A percentile compares a stretch with the other conserved stretches of the same genome.
These are phyloP conservation scores for Eueides isabella DNA, from an alignment of 1,140 invertebrate species.

Conservation along the genomic window DNA sequence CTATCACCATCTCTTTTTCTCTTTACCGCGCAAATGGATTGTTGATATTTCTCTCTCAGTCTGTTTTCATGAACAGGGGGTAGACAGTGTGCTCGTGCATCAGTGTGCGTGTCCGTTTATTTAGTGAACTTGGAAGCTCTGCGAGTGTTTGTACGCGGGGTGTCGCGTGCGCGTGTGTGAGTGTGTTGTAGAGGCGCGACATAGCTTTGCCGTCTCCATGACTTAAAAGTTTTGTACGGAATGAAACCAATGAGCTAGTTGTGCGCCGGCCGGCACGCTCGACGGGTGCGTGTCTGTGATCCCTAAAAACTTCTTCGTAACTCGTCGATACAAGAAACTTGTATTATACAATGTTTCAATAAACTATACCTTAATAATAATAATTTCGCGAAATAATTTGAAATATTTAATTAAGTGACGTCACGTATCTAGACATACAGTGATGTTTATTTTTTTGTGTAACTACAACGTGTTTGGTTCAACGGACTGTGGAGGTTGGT, in stretches of 20 bases:
- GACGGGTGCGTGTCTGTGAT: constrained; percentile 61
- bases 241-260: constrained; percentile 74
- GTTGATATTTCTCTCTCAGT: constrained; percentile 76
- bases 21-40: constrained; percentile 62
- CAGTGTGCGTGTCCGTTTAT: constrained; percentile 81
- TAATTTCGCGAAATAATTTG: constrained; percentile 44
- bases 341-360: constrained; percentile 45
- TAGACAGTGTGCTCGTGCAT: constrained; percentile 74
- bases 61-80: constrained; percentile 75
- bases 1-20: constrained; percentile 60
- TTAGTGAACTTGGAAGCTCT: constrained; percentile 81
- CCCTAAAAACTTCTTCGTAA: constrained; percentile 68
- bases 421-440: constrained; percentile 44
- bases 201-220: constrained; percentile 82
- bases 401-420: constrained; percentile 57
- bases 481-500: constrained; percentile 79
- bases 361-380: constrained; percentile 37
- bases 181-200: constrained; percentile 80
- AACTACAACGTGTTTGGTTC: constrained; percentile 80
- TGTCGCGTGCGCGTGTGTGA: constrained; percentile 66
- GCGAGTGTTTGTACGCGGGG: constrained; percentile 78
- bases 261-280: constrained; percentile 73
- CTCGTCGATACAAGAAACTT: constrained; percentile 65
- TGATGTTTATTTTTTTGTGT: constrained; percentile 78
- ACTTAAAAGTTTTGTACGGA: constrained; percentile 81